Percentiles rank a stretch among this genome's conserved stretches.
phyloP scores from a whole-genome alignment of 2,113 vertebrate species.

The Cynopterus brachyotis region DNA sequence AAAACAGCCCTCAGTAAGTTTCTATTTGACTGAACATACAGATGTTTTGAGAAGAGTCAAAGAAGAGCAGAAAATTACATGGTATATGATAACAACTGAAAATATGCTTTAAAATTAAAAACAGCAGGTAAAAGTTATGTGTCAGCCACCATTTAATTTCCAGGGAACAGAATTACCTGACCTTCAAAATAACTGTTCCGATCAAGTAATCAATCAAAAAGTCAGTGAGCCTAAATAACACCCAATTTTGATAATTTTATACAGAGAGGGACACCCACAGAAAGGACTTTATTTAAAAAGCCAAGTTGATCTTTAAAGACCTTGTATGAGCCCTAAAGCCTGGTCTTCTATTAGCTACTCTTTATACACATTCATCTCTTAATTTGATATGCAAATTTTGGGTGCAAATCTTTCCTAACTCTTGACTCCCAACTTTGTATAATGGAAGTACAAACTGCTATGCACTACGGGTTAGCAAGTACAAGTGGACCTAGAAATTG shows the following conservation, averaged over 20 bases:
- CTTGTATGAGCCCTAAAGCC: not conserved
- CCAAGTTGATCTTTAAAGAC: not conserved
- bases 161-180: not conserved
- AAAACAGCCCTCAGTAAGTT: not conserved
- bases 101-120: not conserved
- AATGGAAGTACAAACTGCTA: not conserved
- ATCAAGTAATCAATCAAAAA: not conserved
- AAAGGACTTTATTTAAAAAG: not conserved
- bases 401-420: not conserved
- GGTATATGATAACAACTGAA: not conserved
- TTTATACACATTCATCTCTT: not conserved
- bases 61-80: not conserved
- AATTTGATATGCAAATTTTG: not conserved
- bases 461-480: not conserved
- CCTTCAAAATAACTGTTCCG: not conserved
- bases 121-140: not conserved
- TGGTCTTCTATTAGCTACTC: not conserved
- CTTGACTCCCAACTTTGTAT: not conserved
- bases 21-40: not conserved
- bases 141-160: not conserved
- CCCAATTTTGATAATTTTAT: not conserved
- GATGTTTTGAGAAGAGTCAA: not conserved
- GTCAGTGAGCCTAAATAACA: not conserved
- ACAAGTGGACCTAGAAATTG: not conserved
- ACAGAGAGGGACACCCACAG: not conserved